phyloP scores from a whole-genome alignment of 2,888 invertebrate genomes.

The Craniophora ligustri region DNA sequence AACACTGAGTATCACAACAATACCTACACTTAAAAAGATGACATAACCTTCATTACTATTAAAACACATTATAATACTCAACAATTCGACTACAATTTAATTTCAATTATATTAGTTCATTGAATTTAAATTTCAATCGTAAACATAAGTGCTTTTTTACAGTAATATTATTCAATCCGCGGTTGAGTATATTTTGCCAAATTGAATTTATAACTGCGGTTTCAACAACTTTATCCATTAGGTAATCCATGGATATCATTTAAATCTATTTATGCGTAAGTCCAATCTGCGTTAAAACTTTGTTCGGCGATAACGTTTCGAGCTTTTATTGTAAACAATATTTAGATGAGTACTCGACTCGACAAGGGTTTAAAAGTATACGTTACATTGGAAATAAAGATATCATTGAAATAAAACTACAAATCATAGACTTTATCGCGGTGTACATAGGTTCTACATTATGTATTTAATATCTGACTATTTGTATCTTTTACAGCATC shows the following conservation, averaged over 20 bases:
- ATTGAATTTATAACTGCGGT: constrained; percentile 42
- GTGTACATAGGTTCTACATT: too few relatives aligned
- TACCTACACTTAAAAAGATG: too few relatives aligned
- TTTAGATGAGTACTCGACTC: constrained; percentile 1
- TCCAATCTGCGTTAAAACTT: constrained; percentile 42
- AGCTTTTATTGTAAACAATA: constrained; percentile 20
- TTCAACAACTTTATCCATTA: constrained; percentile 53
- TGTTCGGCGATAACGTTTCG: constrained; percentile 26
- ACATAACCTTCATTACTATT: too few relatives aligned
- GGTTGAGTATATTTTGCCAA: constrained; percentile 37
- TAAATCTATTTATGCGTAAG: constrained; percentile 45
- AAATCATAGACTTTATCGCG: too few relatives aligned
- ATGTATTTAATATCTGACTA: too few relatives aligned
- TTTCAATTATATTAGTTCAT: constrained; percentile 13
- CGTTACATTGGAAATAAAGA: neutral
- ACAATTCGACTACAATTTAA: constrained; percentile 15
- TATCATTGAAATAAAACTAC: too few relatives aligned
- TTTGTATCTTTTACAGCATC: too few relatives aligned
- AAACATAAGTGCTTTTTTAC: constrained; percentile 7
- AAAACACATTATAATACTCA: too few relatives aligned
- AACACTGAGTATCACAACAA: too few relatives aligned
- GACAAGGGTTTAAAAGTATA: neutral
- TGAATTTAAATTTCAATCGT: constrained; percentile 8
- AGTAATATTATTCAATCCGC: constrained; percentile 1
- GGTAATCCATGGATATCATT: constrained; percentile 41